Evolutionary conservation across 2,888 invertebrate species (phyloP).

Genomic region (Clusia tigrina): DNA sequence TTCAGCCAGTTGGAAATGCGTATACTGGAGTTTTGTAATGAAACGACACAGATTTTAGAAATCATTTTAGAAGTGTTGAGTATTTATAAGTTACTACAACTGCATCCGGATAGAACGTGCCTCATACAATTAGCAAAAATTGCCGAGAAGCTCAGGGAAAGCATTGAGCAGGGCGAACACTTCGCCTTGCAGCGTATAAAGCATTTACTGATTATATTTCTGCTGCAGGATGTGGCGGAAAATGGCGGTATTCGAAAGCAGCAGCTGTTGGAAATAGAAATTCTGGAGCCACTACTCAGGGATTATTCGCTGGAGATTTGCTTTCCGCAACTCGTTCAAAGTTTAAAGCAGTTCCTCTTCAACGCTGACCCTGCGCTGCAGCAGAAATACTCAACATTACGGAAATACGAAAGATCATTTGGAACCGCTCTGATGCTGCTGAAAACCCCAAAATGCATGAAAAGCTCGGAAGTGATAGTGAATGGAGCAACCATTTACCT

Average conservation of each 20-base stretch:
- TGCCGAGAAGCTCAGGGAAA: constrained; percentile 30
- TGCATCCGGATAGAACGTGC: constrained; percentile 19
- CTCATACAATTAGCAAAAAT: constrained; percentile 35
- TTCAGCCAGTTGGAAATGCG: constrained; percentile 35
- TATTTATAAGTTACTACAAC: constrained; percentile 25
- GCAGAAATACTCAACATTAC: constrained; percentile 31
- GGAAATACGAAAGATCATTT: constrained; percentile 38
- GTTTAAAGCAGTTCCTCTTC: constrained; percentile 15
- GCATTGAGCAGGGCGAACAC: constrained; percentile 35
- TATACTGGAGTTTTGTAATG: constrained; percentile 19
- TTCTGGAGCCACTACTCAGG: constrained; percentile 37
- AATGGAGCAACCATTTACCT: constrained; percentile 34
- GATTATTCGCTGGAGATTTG: constrained; percentile 42
- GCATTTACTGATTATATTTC: constrained; percentile 45
- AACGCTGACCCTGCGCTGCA: constrained; percentile 20
- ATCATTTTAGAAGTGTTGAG: constrained; percentile 31
- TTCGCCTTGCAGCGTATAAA: constrained; percentile 47
- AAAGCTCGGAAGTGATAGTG: constrained; percentile 33
- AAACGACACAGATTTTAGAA: constrained; percentile 39
- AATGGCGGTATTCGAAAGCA: constrained; percentile 22
- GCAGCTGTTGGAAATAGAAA: not conserved
- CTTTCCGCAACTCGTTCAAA: constrained; percentile 28
- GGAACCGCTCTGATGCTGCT: constrained; percentile 37
- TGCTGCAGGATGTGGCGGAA: constrained; percentile 40
- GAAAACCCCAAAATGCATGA: constrained; percentile 27